Base-by-base conservation (phyloP, 2,113 vertebrate genomes). In the Nyctibius bracteatus region DNA sequence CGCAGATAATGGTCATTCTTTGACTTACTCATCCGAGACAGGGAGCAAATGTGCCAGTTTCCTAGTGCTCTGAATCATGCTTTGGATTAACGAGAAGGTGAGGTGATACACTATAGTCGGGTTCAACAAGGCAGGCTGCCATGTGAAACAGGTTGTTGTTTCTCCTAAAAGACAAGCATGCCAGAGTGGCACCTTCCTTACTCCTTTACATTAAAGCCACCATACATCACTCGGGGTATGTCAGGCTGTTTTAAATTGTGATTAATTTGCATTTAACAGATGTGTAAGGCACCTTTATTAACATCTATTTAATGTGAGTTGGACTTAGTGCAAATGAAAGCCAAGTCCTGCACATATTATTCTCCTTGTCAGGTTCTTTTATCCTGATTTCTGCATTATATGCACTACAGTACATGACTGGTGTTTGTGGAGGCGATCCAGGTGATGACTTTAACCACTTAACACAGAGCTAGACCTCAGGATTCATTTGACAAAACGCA, bases 211-310 rank as follows among this genome's bases (percentile, higher is more conserved):
- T 74, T 85, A 61, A 89, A 78, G 30, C 27, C 33, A 33, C n/a
- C 70, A 70, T 68, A 51, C 12, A 89, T 91, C 91, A 66, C 43
- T 81, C 70, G 82, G 73, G 41, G 49, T 17, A 16, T 14, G 86
- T 81, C 90, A 95, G 30, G 15, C 44, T 91, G 72, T 27, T 90
- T 83, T n/a, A 81, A 92, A 92, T 35, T 62, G 58, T 79, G 86
- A 77, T 68, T 85, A 79, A 95, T 94, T 84, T 89, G 25, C 41
- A 68, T 92, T 85, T 92, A 89, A 92, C 77, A 85, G 83, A 84
- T 89, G 35, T 73, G 28, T 89, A 82, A 87, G 73, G 28, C 49
- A 81, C 31, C 28, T 91, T 90, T 94, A 92, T 75, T 79, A 96
- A 85, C 44, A 81, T 72, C 88, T 93, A 52, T 54, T 46, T 55